These are phyloP conservation scores for Oryzias dopingdopingensis DNA, from an alignment of 2,797 vertebrate genomes.

Conservation along the genomic window DNA sequence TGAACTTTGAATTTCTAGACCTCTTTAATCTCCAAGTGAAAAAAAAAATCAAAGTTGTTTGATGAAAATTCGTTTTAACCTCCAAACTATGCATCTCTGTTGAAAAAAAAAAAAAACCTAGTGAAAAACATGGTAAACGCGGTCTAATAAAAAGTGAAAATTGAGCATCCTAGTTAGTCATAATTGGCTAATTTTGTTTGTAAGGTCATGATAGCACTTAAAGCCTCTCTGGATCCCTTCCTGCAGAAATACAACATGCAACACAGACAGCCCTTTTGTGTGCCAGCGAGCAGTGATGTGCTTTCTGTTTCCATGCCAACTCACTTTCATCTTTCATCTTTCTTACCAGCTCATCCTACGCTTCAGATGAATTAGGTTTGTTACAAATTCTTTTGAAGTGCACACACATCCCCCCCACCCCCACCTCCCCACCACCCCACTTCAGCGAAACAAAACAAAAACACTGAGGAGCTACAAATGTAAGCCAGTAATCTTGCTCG, in stretches of 20 bases:
- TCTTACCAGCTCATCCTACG: slow-evolving; percentile 87
- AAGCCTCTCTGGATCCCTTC: slow-evolving; percentile 78
- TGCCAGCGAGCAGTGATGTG: slow-evolving; percentile 80
- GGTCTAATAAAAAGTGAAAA: slow-evolving; percentile 69
- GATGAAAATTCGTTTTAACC: slow-evolving; percentile 60
- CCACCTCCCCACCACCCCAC: slow-evolving; percentile 68
- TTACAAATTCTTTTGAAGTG: slow-evolving; percentile 89
- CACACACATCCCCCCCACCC: slow-evolving; percentile 66
- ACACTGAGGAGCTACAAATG: slow-evolving; percentile 73
- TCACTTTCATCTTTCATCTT: slow-evolving; percentile 88
- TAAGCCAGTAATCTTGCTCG: slow-evolving; percentile 79
- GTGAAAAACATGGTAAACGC: slow-evolving; percentile 54
- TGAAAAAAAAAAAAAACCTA: slow-evolving; percentile 60
- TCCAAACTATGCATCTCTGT: slow-evolving; percentile 49
- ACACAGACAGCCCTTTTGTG: slow-evolving; percentile 80
- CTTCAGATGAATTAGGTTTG: slow-evolving; percentile 88
- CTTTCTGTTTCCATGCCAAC: slow-evolving; percentile 89
- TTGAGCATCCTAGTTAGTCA: slow-evolving; percentile 77
- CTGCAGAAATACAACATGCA: slow-evolving; percentile 74
- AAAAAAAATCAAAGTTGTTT: slow-evolving; percentile 49
- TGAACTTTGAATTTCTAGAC: too few species aligned
- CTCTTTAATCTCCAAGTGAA: slow-evolving; percentile 10
- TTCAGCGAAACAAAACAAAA: slow-evolving; percentile 84
- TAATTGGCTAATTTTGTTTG: slow-evolving; percentile 82
- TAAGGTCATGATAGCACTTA: slow-evolving; percentile 81